Conservation (phyloP, 2,888 invertebrate species). For the Lissonota sp. region DNA sequence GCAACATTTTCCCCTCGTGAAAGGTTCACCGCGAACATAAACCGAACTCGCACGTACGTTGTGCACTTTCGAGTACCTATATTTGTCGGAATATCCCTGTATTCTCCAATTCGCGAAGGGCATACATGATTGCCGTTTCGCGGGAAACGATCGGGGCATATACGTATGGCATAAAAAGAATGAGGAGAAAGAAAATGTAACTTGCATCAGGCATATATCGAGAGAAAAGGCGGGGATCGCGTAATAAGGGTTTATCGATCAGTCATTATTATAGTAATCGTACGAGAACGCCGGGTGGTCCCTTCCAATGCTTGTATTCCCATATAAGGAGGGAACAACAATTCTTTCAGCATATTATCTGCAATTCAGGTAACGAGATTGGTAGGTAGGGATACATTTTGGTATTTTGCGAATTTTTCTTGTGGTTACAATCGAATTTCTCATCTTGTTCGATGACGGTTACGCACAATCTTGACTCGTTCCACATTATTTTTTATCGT, state of each 20-base stretch:
- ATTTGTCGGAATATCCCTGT: constrained; percentile 3
- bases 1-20: constrained; percentile 19
- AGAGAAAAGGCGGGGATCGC: background rate
- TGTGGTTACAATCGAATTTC: constrained; percentile 39
- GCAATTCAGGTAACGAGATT: constrained; percentile 25
- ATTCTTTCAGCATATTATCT: constrained; percentile 26
- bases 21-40: constrained; percentile 6
- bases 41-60: constrained; percentile 6
- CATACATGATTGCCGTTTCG: constrained; percentile 30
- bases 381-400: constrained; percentile 24
- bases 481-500: background rate
- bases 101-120: constrained; percentile 40
- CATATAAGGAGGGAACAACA: constrained; percentile 23
- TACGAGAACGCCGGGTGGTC: constrained; percentile 41
- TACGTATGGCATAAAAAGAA: constrained; percentile 5
- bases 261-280: constrained; percentile 10
- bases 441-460: constrained; percentile 35
- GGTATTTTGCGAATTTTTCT: constrained; percentile 48
- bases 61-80: constrained; percentile 3
- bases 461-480: background rate
- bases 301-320: constrained; percentile 25
- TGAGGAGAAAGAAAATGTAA: background rate
- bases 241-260: constrained; percentile 30
- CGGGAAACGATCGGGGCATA: constrained; percentile 35
- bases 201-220: background rate